A percentile compares a stretch with the other conserved stretches of the same genome.
These are phyloP conservation scores for Drosophila leontia DNA, from an alignment of 1,140 invertebrate species.

Conservation along the genomic window DNA sequence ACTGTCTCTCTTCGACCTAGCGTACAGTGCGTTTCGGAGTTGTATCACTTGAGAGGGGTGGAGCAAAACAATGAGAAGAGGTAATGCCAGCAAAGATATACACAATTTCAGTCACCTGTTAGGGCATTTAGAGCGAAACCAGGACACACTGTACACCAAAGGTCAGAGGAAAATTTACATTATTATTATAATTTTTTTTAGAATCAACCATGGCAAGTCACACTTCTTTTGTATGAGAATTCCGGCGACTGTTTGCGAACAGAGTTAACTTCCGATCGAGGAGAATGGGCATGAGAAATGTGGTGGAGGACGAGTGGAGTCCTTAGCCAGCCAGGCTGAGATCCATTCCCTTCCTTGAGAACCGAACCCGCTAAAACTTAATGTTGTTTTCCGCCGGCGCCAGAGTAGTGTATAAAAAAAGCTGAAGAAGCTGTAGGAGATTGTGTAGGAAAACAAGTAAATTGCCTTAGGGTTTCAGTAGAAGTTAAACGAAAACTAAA, in stretches of 20 bases:
- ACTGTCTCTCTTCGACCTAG: slow-evolving; percentile 34
- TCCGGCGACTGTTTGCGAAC: slow-evolving; percentile 10
- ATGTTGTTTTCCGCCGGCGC: slow-evolving; percentile 41
- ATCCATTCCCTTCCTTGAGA: slow-evolving; percentile 8
- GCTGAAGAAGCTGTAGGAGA: slow-evolving; percentile 26
- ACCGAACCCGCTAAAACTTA: slow-evolving; percentile 35
- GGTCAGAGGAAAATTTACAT: slow-evolving; percentile 20
- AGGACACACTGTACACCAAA: slow-evolving; percentile 14
- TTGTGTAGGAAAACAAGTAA: slow-evolving; percentile 50
- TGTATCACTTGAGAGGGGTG: not conserved
- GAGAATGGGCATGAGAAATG: slow-evolving; percentile 15
- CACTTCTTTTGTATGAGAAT: slow-evolving; percentile 34
- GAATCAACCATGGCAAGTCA: slow-evolving; percentile 34
- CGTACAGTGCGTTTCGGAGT: slow-evolving; percentile 27
- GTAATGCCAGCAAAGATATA: slow-evolving; percentile 27
- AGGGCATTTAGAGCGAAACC: slow-evolving; percentile 27
- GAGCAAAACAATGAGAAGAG: not conserved
- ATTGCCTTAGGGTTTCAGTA: slow-evolving; percentile 82
- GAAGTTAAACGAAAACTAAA: slow-evolving; percentile 57
- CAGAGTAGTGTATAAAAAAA: slow-evolving; percentile 38
- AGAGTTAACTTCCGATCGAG: slow-evolving; percentile 27
- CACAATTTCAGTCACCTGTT: slow-evolving; percentile 34
- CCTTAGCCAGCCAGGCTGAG: slow-evolving; percentile 34
- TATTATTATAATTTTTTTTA: slow-evolving; percentile 4
- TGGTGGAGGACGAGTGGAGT: slow-evolving; percentile 15